Evolutionary conservation across 2,888 invertebrate species (phyloP).

Genomic region (Tenthredo distinguenda): DNA sequence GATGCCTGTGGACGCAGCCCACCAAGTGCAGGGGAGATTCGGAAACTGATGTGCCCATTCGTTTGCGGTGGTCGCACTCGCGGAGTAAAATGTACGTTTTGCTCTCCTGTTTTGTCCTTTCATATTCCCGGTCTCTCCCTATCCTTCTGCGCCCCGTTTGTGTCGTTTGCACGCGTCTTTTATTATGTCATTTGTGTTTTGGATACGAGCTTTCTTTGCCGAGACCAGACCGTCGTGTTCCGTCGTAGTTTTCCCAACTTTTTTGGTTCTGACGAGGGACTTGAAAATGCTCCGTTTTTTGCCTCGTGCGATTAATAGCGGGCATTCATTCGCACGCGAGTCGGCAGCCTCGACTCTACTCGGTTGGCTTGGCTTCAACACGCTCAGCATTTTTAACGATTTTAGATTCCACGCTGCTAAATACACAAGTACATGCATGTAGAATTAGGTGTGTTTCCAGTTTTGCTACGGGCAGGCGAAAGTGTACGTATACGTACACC

Average conservation of each 20-base stretch:
- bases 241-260: slow-evolving; percentile 3
- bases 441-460: slow-evolving; percentile 16
- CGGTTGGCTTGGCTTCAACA: slow-evolving; percentile 36
- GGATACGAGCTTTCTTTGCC: slow-evolving; percentile 12
- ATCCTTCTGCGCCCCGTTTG: not conserved
- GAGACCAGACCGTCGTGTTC: not conserved
- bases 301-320: slow-evolving; percentile 10
- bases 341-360: slow-evolving; percentile 1
- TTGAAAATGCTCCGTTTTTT: slow-evolving; percentile 18
- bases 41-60: slow-evolving; percentile 38
- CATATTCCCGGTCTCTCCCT: not conserved
- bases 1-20: not conserved
- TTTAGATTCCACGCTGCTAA: slow-evolving; percentile 12
- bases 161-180: slow-evolving; percentile 39
- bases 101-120: not conserved
- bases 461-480: not conserved
- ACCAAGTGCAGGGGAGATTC: slow-evolving; percentile 4
- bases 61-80: slow-evolving; percentile 29
- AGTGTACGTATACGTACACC: not conserved
- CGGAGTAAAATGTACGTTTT: not conserved
- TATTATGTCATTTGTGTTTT: slow-evolving; percentile 23
- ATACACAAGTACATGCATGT: slow-evolving; percentile 5
- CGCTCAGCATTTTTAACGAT: slow-evolving; percentile 33
- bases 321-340: slow-evolving; percentile 40
- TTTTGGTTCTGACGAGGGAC: not conserved